These are phyloP conservation scores for Allygus modestus DNA, from an alignment of 2,888 invertebrate genomes.

Conservation along the genomic window DNA sequence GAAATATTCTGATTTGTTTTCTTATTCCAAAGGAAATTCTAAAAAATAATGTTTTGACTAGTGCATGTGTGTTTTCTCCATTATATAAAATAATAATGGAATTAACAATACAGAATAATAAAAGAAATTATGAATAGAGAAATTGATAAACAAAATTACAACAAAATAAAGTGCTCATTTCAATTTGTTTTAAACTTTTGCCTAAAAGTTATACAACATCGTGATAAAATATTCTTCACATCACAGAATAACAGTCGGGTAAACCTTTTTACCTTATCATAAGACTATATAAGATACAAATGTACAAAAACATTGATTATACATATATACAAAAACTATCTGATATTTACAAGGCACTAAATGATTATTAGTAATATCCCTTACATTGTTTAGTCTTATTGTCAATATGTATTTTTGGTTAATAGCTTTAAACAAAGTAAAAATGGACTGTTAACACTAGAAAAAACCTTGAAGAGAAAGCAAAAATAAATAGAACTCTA, in stretches of 20 bases:
- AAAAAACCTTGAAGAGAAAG: background rate
- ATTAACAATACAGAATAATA: too few relatives aligned
- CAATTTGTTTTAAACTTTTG: too few relatives aligned
- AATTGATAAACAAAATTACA: too few relatives aligned
- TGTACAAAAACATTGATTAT: slow-evolving; percentile 3
- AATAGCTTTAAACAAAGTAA: slow-evolving; percentile 54
- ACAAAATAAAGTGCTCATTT: too few relatives aligned
- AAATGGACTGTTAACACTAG: background rate
- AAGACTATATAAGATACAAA: slow-evolving; percentile 19
- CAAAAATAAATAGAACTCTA: background rate
- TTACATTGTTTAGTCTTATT: slow-evolving; percentile 42
- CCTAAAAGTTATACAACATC: background rate
- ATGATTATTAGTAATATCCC: slow-evolving; percentile 40
- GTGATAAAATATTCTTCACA: slow-evolving; percentile 10
- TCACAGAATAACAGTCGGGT: slow-evolving; percentile 28
- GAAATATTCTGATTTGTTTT: too few relatives aligned
- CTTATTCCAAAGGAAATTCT: too few relatives aligned
- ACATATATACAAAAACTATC: slow-evolving; percentile 12
- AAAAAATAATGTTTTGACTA: too few relatives aligned
- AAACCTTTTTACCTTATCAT: background rate
- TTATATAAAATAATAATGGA: too few relatives aligned
- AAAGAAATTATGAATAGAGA: too few relatives aligned
- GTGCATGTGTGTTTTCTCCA: too few relatives aligned
- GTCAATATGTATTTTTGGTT: slow-evolving; percentile 59
- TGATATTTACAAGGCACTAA: slow-evolving; percentile 16